Base-by-base conservation (phyloP, 2,113 vertebrate species). In the Heterocephalus glaber region DNA sequence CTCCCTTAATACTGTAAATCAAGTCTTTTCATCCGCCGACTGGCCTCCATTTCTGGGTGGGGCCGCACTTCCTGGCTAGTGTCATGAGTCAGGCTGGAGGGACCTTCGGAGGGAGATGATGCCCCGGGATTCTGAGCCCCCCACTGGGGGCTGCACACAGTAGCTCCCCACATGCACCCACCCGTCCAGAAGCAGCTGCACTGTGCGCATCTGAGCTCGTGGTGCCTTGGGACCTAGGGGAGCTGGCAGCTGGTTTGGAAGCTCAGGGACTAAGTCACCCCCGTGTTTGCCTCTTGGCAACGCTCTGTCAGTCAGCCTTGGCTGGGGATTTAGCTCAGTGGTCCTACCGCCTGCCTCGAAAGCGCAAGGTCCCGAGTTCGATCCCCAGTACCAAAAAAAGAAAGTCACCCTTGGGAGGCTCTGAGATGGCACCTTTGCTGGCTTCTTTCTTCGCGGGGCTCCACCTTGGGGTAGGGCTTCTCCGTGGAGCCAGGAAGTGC, bases 201-300 rank as follows among this genome's bases (percentile, higher is more conserved):
- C 4, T 11, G 11, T 61, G 41, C 10, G 33, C 0, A 0, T 1
- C 7, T 30, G n/a, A 2, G 28, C 9, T 10, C 17, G 41, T 24
- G 22, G 26, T 58, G 56, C 12, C n/a, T 20, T 44, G 58, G 16
- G 52, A 19, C 13, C 30, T 19, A 12, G 52, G 28, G 54, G 7
- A 9, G 35, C 33, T 33, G 22, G 4, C 44, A 24, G 70, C 44
- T 11, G 5, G 5, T 47, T 5, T 33, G 44, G 41, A 10, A 12
- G 4, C 10, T 28, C 13, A 5, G 22, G 17, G 30, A 68, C n/a
- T 49, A 47, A 33, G 0, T 12, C 13, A 38, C 1, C 1, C 0
- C 6, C 7, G 24, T 54, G 9, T 30, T 41, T 26, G 30, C 44
- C 47, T 26, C 70, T 81, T 11, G 72, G 49, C 24, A 22, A 56